Evolutionary conservation across 2,888 invertebrate species (phyloP).

Genomic region (Schizotus pectinicornis): DNA sequence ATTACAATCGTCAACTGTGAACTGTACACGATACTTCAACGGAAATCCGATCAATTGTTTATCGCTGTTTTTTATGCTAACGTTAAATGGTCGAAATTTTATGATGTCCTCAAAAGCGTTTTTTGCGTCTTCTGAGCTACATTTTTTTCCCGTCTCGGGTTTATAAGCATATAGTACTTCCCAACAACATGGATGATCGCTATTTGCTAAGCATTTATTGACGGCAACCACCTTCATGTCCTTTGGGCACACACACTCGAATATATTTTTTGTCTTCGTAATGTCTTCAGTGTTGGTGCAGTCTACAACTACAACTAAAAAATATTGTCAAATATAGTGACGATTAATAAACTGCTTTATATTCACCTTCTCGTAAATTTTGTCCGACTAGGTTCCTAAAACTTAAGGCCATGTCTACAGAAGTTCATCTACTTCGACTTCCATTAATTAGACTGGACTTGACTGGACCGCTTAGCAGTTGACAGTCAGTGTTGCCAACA

Average conservation of each 20-base stretch:
- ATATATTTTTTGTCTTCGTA: conserved; percentile 1
- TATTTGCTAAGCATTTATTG: conserved; percentile 8
- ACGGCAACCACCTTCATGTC: conserved; percentile 6
- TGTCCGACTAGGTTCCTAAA: conserved; percentile 1
- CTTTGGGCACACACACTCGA: not conserved
- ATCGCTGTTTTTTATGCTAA: too few relatives aligned
- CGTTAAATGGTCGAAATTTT: too few relatives aligned
- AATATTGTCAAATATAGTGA: conserved; percentile 8
- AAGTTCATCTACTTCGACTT: too few relatives aligned
- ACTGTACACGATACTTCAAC: too few relatives aligned
- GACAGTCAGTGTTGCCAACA: too few relatives aligned
- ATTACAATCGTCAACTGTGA: too few relatives aligned
- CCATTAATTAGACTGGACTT: too few relatives aligned
- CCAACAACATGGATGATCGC: conserved; percentile 8
- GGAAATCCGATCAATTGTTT: too few relatives aligned
- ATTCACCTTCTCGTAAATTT: conserved; percentile 1
- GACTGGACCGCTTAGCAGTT: too few relatives aligned
- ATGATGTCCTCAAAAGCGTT: too few relatives aligned
- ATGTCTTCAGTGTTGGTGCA: conserved; percentile 3
- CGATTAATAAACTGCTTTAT: conserved; percentile 8
- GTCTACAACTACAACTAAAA: conserved; percentile 7
- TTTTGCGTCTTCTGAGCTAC: not conserved
- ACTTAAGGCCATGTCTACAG: conserved; percentile 6
- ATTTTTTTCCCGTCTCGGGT: conserved; percentile 1
- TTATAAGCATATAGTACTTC: conserved; percentile 6